phyloP scores from a whole-genome alignment of 2,888 invertebrate genomes.

The Clusia tigrina region DNA sequence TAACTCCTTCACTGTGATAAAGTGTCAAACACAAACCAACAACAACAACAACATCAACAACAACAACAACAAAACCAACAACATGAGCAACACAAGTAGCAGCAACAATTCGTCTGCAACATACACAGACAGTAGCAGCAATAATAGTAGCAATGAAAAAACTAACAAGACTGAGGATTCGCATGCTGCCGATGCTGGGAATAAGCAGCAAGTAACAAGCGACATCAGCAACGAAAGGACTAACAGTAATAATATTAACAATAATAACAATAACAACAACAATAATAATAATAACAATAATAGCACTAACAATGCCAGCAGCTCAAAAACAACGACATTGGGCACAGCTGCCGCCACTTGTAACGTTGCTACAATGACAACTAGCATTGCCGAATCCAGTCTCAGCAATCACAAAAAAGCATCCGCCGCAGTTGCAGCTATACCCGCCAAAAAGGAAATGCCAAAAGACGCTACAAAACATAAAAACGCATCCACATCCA shows the following conservation, averaged over 20 bases:
- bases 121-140: constrained; percentile 24
- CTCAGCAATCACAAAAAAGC: constrained; percentile 54
- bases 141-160: constrained; percentile 72
- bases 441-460: constrained; percentile 50
- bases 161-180: constrained; percentile 71
- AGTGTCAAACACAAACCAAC: constrained; percentile 64
- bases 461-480: constrained; percentile 55
- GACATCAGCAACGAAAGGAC: constrained; percentile 49
- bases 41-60: constrained; percentile 50
- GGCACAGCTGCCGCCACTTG: constrained; percentile 41
- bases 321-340: constrained; percentile 32
- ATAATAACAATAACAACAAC: constrained; percentile 36
- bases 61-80: constrained; percentile 37
- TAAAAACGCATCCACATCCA: constrained; percentile 55
- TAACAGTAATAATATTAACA: constrained; percentile 33
- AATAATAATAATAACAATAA: constrained; percentile 27
- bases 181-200: constrained; percentile 46
- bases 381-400: constrained; percentile 57
- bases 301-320: constrained; percentile 29
- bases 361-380: constrained; percentile 69
- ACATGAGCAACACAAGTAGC: constrained; percentile 28
- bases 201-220: constrained; percentile 21
- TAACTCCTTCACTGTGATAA: constrained; percentile 65
- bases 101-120: constrained; percentile 31
- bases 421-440: constrained; percentile 46